A percentile compares a stretch with the other conserved stretches of the same genome.
phyloP scores from a whole-genome alignment of 2,113 vertebrate species.

The Benitochromis conjunctus region DNA sequence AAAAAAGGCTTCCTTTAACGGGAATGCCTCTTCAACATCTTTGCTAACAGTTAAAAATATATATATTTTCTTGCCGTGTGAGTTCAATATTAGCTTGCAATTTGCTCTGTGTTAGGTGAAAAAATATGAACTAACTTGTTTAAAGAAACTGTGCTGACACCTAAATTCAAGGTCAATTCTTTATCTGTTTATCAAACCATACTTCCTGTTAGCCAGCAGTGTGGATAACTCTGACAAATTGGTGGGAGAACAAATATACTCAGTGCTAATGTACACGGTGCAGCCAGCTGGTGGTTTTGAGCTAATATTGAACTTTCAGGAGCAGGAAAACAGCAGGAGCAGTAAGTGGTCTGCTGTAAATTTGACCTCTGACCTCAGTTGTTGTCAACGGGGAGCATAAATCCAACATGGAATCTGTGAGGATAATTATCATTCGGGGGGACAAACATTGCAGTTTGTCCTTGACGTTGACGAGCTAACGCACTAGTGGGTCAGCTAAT shows the following conservation, averaged over 20 bases:
- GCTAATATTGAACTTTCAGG: slow-evolving; percentile 63
- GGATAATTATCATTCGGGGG: slow-evolving; percentile 20
- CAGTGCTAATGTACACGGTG: slow-evolving; percentile 53
- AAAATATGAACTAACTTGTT: not conserved
- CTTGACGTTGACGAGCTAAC: slow-evolving; percentile 45
- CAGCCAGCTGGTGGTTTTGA: slow-evolving; percentile 31
- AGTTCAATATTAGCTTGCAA: not conserved
- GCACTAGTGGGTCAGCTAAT: slow-evolving; percentile 47
- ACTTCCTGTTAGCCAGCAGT: slow-evolving; percentile 53
- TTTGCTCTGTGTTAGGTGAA: slow-evolving; percentile 10
- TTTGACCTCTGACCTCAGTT: slow-evolving; percentile 8
- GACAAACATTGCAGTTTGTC: slow-evolving; percentile 39
- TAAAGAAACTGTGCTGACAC: slow-evolving; percentile 1
- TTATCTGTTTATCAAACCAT: slow-evolving; percentile 51
- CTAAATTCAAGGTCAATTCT: slow-evolving; percentile 39
- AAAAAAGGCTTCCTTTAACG: slow-evolving; percentile 31
- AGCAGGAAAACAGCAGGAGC: slow-evolving; percentile 14
- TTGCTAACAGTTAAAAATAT: not conserved
- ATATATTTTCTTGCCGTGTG: not conserved
- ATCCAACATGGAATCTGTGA: not conserved
- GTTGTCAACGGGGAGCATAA: not conserved
- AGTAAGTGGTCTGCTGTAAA: slow-evolving; percentile 10
- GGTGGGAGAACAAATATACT: slow-evolving; percentile 67
- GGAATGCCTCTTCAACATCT: slow-evolving; percentile 12
- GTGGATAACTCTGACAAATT: slow-evolving; percentile 66